Percentiles rank a stretch among this genome's conserved stretches.
Evolutionary conservation across 2,888 invertebrate genomes (phyloP).

Genomic region (Bembecia ichneumoniformis): DNA sequence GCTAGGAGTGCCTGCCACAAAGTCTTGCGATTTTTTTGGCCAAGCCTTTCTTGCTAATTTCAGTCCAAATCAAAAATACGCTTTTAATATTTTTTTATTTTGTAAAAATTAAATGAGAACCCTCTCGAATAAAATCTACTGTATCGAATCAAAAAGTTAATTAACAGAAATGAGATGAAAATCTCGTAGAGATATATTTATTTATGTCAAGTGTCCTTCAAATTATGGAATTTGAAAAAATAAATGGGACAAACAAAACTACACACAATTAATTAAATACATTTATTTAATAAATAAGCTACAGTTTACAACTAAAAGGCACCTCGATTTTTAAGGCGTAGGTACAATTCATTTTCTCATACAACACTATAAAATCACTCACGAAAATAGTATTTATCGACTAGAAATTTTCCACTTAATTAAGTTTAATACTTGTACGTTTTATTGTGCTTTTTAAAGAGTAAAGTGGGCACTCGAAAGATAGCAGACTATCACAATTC

Average conservation of each 20-base stretch:
- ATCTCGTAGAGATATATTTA: not conserved
- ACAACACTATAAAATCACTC: not conserved
- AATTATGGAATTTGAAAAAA: not conserved
- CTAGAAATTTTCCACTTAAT: slow-evolving; percentile 26
- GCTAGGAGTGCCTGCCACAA: no score
- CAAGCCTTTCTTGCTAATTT: no score
- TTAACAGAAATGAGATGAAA: no score
- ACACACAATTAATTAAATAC: not conserved
- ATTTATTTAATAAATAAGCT: not conserved
- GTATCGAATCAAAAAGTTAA: no score
- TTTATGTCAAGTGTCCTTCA: not conserved
- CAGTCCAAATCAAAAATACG: no score
- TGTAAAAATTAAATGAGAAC: no score
- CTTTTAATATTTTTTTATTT: no score
- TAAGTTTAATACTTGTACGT: not conserved
- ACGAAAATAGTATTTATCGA: slow-evolving; percentile 22
- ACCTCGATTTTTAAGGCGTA: slow-evolving; percentile 2
- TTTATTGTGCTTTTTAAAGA: not conserved
- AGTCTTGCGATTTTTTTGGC: no score
- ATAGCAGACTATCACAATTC: no score
- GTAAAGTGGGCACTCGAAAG: no score
- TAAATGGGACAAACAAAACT: not conserved
- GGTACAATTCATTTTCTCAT: not conserved
- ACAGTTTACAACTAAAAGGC: not conserved
- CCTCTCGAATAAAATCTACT: no score